Conservation (phyloP, 2,888 invertebrate species). For the Nomada fucata region DNA sequence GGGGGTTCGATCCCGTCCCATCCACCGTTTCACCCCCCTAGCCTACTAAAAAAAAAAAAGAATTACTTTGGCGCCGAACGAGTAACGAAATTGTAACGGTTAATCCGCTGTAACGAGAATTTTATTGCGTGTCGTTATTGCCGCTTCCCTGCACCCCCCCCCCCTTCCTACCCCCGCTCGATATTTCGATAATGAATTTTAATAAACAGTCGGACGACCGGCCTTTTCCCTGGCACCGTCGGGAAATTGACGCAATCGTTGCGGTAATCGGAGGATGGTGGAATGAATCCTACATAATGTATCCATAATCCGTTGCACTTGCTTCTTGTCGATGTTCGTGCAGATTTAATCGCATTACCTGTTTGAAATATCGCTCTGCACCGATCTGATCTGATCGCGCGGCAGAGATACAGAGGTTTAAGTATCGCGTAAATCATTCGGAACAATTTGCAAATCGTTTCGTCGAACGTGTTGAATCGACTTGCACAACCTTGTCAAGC, state of each 20-base stretch:
- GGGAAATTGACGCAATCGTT: conserved; percentile 13
- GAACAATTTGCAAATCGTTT: too few relatives aligned
- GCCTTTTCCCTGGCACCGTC: not conserved
- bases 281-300: not conserved
- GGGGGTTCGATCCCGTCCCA: conserved; percentile 7
- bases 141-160: not conserved
- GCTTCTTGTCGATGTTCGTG: too few relatives aligned
- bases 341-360: too few relatives aligned
- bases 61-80: conserved; percentile 30
- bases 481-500: too few relatives aligned
- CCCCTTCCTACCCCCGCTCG: conserved; percentile 1
- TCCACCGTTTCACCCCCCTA: not conserved
- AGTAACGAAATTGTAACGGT: conserved; percentile 32
- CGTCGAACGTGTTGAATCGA: too few relatives aligned
- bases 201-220: conserved; percentile 14
- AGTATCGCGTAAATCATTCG: too few relatives aligned
- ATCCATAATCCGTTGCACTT: too few relatives aligned
- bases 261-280: not conserved
- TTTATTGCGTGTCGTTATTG: conserved; percentile 43
- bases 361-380: too few relatives aligned
- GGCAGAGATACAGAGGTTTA: too few relatives aligned
- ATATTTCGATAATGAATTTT: conserved; percentile 31
- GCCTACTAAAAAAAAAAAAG: not conserved
- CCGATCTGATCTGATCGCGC: too few relatives aligned
- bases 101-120: conserved; percentile 33